These are phyloP conservation scores for Dicyrtoma fusca DNA, from an alignment of 2,888 invertebrate species.

Conservation along the genomic window DNA sequence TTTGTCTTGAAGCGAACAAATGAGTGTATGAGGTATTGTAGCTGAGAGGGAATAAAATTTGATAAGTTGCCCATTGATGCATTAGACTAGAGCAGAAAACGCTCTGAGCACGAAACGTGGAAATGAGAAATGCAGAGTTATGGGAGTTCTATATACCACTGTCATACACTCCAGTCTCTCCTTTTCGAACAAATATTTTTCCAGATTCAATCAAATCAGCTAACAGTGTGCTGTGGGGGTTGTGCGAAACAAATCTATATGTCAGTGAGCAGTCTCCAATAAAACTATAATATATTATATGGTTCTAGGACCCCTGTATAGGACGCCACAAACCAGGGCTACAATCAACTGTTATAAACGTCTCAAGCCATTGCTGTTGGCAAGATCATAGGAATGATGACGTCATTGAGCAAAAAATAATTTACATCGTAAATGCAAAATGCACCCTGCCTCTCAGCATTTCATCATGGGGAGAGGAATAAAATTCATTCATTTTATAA, in stretches of 20 bases:
- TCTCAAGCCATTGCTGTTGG: no score
- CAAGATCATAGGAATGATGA: no score
- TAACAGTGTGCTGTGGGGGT: not conserved
- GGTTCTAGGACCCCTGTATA: no score
- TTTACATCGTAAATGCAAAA: no score
- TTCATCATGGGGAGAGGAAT: no score
- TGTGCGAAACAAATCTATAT: not conserved
- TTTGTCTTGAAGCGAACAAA: conserved; percentile 26
- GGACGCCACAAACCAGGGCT: no score
- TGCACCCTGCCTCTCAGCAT: no score
- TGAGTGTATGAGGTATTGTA: conserved; percentile 15
- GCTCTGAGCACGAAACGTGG: conserved; percentile 36
- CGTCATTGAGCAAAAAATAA: no score
- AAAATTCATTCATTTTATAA: no score
- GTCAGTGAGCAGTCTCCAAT: not conserved
- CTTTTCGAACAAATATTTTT: conserved; percentile 4
- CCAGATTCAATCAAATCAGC: conserved; percentile 14
- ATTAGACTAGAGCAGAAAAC: conserved; percentile 34
- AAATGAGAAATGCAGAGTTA: conserved; percentile 36
- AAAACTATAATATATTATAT: no score
- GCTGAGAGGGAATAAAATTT: conserved; percentile 29
- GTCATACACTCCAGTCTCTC: conserved; percentile 6
- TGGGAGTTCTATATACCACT: conserved; percentile 18
- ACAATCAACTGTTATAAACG: no score
- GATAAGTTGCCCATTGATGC: conserved; percentile 38